A percentile compares a stretch with the other conserved stretches of the same genome.
Conservation (phyloP, 2,113 vertebrate species). For the Gasterosteus nipponicus region DNA sequence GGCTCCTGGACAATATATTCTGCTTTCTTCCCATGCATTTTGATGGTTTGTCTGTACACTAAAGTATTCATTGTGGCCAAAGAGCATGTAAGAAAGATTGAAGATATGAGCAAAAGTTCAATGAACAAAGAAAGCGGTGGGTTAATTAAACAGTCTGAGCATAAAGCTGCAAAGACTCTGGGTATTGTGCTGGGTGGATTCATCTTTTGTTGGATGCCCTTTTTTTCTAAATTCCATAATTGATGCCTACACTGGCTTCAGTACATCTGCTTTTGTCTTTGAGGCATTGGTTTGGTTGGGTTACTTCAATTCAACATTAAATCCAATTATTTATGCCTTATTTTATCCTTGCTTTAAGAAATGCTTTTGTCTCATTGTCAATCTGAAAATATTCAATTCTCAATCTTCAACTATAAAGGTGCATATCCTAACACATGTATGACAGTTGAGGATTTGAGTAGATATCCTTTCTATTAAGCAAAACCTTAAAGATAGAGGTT, state of each 20-base stretch:
- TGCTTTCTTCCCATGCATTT: conserved; percentile 11
- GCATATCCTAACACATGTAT: background rate
- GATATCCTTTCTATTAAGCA: background rate
- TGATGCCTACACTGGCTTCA: conserved; percentile 4
- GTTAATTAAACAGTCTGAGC: conserved; percentile 22
- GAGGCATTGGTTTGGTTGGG: conserved; percentile 30
- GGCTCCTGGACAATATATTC: conserved; percentile 3
- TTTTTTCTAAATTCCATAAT: conserved; percentile 8
- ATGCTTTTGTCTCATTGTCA: conserved; percentile 8
- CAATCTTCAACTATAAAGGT: background rate
- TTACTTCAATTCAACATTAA: conserved; percentile 30
- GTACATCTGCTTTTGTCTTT: conserved; percentile 7
- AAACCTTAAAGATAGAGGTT: background rate
- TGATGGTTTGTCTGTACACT: conserved; percentile 25
- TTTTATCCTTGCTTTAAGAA: conserved; percentile 25
- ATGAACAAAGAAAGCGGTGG: background rate
- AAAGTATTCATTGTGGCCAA: conserved; percentile 23
- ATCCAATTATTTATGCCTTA: conserved; percentile 33
- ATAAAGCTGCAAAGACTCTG: conserved; percentile 37
- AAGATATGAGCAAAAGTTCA: background rate
- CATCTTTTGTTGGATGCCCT: conserved; percentile 35
- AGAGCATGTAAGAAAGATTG: conserved; percentile 25
- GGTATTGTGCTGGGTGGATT: conserved; percentile 28
- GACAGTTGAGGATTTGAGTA: background rate
- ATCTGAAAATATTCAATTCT: conserved; percentile 1